phyloP scores from a whole-genome alignment of 2,888 invertebrate species.

The Heliothis peltigera region DNA sequence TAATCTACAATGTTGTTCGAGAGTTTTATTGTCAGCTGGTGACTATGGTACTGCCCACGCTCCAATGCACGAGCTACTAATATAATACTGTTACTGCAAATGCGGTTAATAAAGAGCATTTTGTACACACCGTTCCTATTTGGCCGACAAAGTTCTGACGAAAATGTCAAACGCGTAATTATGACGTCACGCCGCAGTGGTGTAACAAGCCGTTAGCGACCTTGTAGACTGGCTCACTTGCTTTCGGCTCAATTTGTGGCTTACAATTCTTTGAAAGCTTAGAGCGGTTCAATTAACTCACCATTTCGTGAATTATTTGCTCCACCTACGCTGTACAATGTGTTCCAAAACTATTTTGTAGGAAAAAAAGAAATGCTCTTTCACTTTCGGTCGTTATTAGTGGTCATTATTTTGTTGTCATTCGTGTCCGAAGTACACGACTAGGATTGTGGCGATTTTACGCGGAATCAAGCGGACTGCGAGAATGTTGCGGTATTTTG shows the following conservation, averaged over 20 bases:
- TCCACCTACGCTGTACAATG: conserved; percentile 23
- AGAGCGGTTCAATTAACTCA: conserved; percentile 46
- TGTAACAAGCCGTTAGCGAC: conserved; percentile 56
- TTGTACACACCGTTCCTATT: conserved; percentile 22
- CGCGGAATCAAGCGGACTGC: conserved; percentile 46
- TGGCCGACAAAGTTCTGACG: conserved; percentile 31
- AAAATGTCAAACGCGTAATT: conserved; percentile 48
- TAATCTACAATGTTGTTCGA: conserved; percentile 51
- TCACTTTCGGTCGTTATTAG: conserved; percentile 59
- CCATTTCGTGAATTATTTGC: conserved; percentile 35
- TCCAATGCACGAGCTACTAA: conserved; percentile 13
- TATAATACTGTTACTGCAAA: conserved; percentile 22
- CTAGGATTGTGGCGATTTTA: conserved; percentile 50
- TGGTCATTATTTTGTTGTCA: conserved; percentile 61
- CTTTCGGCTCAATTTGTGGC: conserved; percentile 43
- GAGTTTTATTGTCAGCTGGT: conserved; percentile 43
- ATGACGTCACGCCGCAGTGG: conserved; percentile 53
- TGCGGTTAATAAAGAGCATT: conserved; percentile 25
- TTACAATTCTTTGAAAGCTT: conserved; percentile 46
- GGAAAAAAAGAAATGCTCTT: conserved; percentile 47
- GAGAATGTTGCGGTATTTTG: conserved; percentile 62
- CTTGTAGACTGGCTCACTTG: conserved; percentile 46
- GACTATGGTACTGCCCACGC: conserved; percentile 35
- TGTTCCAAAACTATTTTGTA: conserved; percentile 28
- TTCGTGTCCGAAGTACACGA: conserved; percentile 45